Conservation (phyloP, 2,113 vertebrate species). For the Ascaphus truei region DNA sequence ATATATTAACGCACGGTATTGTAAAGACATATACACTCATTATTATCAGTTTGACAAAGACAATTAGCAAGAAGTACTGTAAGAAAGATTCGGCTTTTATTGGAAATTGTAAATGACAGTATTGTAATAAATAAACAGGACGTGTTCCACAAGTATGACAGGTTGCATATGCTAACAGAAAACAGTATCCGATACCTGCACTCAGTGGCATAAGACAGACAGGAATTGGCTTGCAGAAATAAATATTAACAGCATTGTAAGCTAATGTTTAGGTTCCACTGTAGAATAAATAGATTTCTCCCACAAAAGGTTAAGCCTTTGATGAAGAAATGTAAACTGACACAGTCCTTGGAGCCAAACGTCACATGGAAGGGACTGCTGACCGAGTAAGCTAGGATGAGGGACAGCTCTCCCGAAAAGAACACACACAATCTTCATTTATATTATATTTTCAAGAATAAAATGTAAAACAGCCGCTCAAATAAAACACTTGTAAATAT, state of each 20-base stretch:
- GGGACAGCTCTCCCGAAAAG: conserved; percentile 39
- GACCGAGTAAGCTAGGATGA: conserved; percentile 40
- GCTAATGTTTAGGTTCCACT: conserved; percentile 62
- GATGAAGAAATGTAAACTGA: conserved; percentile 56
- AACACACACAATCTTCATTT: conserved; percentile 43
- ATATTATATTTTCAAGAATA: conserved; percentile 44
- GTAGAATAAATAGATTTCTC: conserved; percentile 82
- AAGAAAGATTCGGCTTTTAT: conserved; percentile 92
- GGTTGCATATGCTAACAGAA: conserved; percentile 56
- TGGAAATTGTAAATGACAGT: conserved; percentile 84
- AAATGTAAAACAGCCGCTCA: conserved; percentile 55
- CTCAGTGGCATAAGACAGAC: conserved; percentile 58
- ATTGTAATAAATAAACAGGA: conserved; percentile 97
- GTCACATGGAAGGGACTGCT: conserved; percentile 40
- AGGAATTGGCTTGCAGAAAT: conserved; percentile 69
- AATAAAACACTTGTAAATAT: conserved; percentile 61
- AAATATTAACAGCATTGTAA: conserved; percentile 78
- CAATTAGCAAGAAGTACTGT: conserved; percentile 65
- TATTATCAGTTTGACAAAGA: too few relatives aligned
- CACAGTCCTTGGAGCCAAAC: conserved; percentile 45
- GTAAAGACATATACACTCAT: too few relatives aligned
- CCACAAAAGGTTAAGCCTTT: conserved; percentile 46
- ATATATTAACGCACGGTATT: too few relatives aligned
- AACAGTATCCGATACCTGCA: conserved; percentile 58
- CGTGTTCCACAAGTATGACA: conserved; percentile 72